A percentile compares a stretch with the other conserved stretches of the same genome.
Evolutionary conservation across 2,888 invertebrate species (phyloP).

Genomic region (Trachelus troglodyta): DNA sequence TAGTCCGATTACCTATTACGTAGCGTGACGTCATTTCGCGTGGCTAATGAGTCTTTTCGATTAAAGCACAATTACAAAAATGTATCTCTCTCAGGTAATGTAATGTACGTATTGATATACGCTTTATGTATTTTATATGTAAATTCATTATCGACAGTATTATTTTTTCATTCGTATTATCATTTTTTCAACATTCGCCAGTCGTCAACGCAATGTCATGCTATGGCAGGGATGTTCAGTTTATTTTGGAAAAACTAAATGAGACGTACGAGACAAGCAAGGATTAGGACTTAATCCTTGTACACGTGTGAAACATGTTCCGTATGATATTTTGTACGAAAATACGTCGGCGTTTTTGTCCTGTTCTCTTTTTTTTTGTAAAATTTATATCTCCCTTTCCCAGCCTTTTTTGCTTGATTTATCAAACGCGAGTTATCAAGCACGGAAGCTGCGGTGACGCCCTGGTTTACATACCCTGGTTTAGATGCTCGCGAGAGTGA

Average conservation of each 20-base stretch:
- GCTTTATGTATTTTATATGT: neutral
- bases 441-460: neutral
- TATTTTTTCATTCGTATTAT: neutral
- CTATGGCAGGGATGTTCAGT: neutral
- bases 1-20: neutral
- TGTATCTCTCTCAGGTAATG: neutral
- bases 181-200: neutral
- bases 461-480: neutral
- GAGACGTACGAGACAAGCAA: neutral
- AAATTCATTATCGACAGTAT: neutral
- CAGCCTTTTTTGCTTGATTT: neutral
- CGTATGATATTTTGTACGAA: neutral
- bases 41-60: neutral
- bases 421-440: neutral
- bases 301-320: neutral
- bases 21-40: neutral
- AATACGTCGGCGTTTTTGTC: neutral
- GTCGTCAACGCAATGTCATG: neutral
- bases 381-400: neutral
- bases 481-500: neutral
- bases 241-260: neutral
- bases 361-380: neutral
- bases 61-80: neutral
- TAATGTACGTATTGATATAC: neutral
- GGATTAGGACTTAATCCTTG: neutral